Evolutionary conservation across 1,140 invertebrate species (phyloP).

Genomic region (Plodia interpunctella): DNA sequence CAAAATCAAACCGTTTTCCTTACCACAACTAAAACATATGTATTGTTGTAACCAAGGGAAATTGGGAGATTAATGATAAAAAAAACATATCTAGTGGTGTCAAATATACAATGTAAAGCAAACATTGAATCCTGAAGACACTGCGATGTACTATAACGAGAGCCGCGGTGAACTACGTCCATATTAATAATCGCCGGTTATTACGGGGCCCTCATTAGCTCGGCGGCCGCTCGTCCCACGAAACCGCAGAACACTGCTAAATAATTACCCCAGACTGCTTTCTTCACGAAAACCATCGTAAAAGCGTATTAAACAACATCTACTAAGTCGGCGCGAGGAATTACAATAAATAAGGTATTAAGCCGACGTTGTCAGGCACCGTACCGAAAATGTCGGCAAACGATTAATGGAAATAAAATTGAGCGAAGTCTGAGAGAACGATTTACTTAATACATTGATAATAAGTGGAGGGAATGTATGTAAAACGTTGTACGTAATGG

Average conservation of each 20-base stretch:
- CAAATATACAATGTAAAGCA: conserved; percentile 27
- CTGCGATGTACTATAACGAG: conserved; percentile 40
- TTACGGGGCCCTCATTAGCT: conserved; percentile 61
- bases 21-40: no score
- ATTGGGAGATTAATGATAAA: no score
- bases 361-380: conserved; percentile 39
- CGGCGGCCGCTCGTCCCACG: conserved; percentile 42
- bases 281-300: conserved; percentile 65
- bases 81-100: no score
- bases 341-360: conserved; percentile 66
- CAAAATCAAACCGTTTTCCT: no score
- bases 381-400: conserved; percentile 55
- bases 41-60: no score
- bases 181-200: conserved; percentile 66
- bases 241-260: conserved; percentile 69
- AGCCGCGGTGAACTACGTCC: conserved; percentile 47
- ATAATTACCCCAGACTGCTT: conserved; percentile 63
- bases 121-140: conserved; percentile 23
- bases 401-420: conserved; percentile 66
- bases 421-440: conserved; percentile 46
- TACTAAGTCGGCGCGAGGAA: conserved; percentile 48
- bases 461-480: conserved; percentile 59
- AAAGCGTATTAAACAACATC: conserved; percentile 55
- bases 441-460: conserved; percentile 71
- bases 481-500: conserved; percentile 66